Percentiles rank a stretch among this genome's conserved stretches.
Conservation (phyloP, 2,113 vertebrate genomes). For the Paedocypris sp. region DNA sequence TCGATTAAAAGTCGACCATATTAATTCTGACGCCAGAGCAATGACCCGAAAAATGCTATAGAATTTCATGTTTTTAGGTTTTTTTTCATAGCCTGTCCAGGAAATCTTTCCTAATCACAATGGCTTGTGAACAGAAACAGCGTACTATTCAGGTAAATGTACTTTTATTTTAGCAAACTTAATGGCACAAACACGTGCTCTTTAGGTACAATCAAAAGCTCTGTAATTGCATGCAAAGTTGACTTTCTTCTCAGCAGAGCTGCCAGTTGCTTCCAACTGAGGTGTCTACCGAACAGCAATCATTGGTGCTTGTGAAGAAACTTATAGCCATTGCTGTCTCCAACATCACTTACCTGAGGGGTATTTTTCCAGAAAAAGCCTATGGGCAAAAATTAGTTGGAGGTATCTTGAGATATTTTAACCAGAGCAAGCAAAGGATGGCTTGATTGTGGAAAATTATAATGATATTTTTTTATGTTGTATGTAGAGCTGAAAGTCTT, state of each 20-base stretch:
- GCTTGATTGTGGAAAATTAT: background rate
- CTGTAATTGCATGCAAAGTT: too few species aligned
- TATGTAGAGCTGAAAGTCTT: slow-evolving; percentile 80
- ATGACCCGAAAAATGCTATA: too few species aligned
- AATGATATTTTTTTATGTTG: background rate
- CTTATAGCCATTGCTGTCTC: slow-evolving; percentile 88
- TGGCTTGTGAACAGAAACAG: slow-evolving; percentile 50
- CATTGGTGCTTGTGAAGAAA: slow-evolving; percentile 78
- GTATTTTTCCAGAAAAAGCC: slow-evolving; percentile 85
- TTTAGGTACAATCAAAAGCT: too few species aligned
- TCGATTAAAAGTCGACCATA: too few species aligned
- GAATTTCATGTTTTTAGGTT: background rate
- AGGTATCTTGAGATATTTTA: slow-evolving; percentile 59
- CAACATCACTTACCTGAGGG: slow-evolving; percentile 87
- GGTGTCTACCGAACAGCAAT: slow-evolving; percentile 76
- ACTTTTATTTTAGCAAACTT: too few species aligned
- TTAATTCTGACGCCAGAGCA: background rate
- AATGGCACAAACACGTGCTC: too few species aligned
- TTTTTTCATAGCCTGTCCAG: background rate
- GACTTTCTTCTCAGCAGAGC: too few species aligned
- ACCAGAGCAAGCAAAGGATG: background rate
- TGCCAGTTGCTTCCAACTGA: slow-evolving; percentile 66
- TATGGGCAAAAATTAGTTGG: slow-evolving; percentile 86
- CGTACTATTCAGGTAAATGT: slow-evolving; percentile 46
- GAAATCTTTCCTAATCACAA: slow-evolving; percentile 2